A percentile compares a stretch with the other conserved stretches of the same genome.
These are phyloP conservation scores for Epinephelus cyanopodus DNA, from an alignment of 2,113 vertebrate species.

Conservation along the genomic window DNA sequence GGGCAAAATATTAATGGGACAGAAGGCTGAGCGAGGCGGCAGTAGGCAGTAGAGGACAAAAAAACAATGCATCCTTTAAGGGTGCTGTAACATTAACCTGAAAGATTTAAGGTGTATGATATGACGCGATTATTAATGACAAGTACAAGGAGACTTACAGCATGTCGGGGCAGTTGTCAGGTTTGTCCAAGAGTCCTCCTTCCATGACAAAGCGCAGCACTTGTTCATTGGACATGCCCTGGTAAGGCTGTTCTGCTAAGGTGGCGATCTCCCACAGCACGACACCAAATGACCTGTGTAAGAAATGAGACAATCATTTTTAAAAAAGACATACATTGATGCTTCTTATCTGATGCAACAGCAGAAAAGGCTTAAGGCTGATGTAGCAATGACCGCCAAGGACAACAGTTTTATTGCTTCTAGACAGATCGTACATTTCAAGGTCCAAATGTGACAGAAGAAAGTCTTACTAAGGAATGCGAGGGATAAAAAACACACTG, in stretches of 20 bases:
- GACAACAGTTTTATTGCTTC: background rate
- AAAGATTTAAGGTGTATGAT: background rate
- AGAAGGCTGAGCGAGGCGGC: background rate
- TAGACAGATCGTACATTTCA: background rate
- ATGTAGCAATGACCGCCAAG: background rate
- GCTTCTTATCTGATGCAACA: background rate
- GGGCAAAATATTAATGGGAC: conserved; percentile 36
- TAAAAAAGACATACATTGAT: background rate
- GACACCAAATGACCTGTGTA: conserved; percentile 94
- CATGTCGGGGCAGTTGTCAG: conserved; percentile 98
- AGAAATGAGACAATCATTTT: conserved; percentile 2
- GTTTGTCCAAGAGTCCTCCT: conserved; percentile 96
- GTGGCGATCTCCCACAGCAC: conserved; percentile 99
- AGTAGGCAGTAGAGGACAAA: conserved; percentile 19
- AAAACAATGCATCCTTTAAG: conserved; percentile 39
- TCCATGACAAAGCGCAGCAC: conserved; percentile 99
- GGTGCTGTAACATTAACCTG: background rate
- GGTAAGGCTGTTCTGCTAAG: conserved; percentile 96
- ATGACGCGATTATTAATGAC: background rate
- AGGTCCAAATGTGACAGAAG: background rate
- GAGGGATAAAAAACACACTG: background rate
- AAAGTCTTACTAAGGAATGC: background rate
- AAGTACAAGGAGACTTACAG: conserved; percentile 85
- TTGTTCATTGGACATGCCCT: conserved; percentile 99
- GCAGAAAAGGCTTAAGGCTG: background rate